phyloP scores from a whole-genome alignment of 2,888 invertebrate species.

The Apocheima hispidaria region DNA sequence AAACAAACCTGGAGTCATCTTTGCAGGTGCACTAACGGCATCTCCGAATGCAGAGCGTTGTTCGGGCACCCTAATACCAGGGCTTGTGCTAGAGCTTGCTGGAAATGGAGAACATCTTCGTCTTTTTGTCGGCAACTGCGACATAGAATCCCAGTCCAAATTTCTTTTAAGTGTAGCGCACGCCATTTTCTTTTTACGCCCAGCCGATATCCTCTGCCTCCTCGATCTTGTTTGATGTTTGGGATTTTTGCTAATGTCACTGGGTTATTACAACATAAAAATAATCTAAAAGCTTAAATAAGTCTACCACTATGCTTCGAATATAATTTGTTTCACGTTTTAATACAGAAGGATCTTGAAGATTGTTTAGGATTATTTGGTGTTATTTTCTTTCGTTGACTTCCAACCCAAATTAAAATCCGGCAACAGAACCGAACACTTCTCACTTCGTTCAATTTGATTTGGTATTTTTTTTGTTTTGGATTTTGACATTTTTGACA shows the following conservation, averaged over 20 bases:
- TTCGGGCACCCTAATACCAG: conserved; percentile 83
- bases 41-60: conserved; percentile 93
- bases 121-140: conserved; percentile 94
- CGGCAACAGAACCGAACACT: conserved; percentile 58
- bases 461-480: conserved; percentile 66
- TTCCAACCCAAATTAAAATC: conserved; percentile 74
- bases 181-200: conserved; percentile 94
- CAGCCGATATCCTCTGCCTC: conserved; percentile 82
- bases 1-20: conserved; percentile 95
- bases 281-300: conserved; percentile 66
- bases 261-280: conserved; percentile 64
- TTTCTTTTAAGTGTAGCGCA: conserved; percentile 98
- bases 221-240: conserved; percentile 63
- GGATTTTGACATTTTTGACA: conserved; percentile 42
- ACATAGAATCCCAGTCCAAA: conserved; percentile 97
- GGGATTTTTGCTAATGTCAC: conserved; percentile 65
- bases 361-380: conserved; percentile 70
- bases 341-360: conserved; percentile 68
- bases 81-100: conserved; percentile 83
- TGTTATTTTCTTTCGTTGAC: conserved; percentile 62
- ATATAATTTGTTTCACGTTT: conserved; percentile 58
- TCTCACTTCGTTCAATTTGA: conserved; percentile 70
- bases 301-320: conserved; percentile 63
- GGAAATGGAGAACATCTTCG: conserved; percentile 96
- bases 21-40: conserved; percentile 89